Evolutionary conservation across 2,888 invertebrate species (phyloP).

Genomic region (Calliphora vomitoria): DNA sequence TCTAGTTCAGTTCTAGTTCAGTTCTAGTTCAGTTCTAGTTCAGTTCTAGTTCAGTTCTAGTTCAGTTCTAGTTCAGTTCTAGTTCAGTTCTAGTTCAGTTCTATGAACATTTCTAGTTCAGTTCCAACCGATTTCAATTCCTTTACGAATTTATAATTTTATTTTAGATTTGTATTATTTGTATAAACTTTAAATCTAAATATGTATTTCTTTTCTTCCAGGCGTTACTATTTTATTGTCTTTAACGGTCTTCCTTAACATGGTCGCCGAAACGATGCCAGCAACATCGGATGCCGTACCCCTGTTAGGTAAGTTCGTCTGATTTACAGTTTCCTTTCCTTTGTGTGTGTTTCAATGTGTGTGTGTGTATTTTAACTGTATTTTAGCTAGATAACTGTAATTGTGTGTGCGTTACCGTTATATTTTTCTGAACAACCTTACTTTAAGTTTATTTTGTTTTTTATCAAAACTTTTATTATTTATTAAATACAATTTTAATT

Average conservation of each 20-base stretch:
- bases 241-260: constrained; percentile 98
- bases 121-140: too few relatives aligned
- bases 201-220: constrained; percentile 82
- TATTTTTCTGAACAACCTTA: neutral
- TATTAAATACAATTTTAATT: neutral
- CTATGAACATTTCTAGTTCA: constrained; percentile 7
- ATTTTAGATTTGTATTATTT: too few relatives aligned
- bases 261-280: constrained; percentile 99
- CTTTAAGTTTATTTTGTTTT: constrained; percentile 25
- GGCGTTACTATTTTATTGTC: constrained; percentile 99
- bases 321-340: constrained; percentile 67
- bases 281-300: constrained; percentile 98
- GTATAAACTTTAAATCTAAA: neutral
- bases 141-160: too few relatives aligned
- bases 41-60: constrained; percentile 6
- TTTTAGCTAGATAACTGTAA: constrained; percentile 60
- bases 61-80: constrained; percentile 12
- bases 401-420: constrained; percentile 56
- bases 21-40: constrained; percentile 9
- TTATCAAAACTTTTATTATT: constrained; percentile 9
- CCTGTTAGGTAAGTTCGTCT: constrained; percentile 88
- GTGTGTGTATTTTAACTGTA: constrained; percentile 43
- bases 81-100: neutral
- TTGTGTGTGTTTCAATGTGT: constrained; percentile 69
- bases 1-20: constrained; percentile 17